Evolutionary conservation across 2,113 vertebrate genomes (phyloP), one percentile per base, ranked within the genome.

Genomic region (Rhodinocichla rosea): DNA sequence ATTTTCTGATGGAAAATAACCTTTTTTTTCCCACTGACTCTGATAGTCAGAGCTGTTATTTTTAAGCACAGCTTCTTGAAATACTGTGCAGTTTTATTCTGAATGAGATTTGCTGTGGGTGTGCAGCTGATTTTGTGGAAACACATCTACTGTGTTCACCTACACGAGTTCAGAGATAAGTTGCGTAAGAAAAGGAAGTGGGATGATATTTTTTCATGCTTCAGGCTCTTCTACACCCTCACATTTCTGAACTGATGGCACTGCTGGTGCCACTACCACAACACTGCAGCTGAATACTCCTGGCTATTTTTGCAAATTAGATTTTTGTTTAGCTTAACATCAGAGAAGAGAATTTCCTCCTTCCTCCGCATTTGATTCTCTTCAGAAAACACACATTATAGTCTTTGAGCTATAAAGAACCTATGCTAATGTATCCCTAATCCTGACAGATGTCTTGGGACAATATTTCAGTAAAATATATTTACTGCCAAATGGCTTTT

Each of bases 381-480:
- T 85, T 90, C 78, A 91, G 60, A 84, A 82, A 84, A 42, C 12
- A 22, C 7, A 16, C 35, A 86, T 69, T 62, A 45, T 19, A 65
- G 71, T 57, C 78, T 80, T 85, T 2, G 16, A 87, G 55, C 44
- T 86, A 45, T 67, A 59, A 87, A 59, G 42, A 60, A 70, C 42
- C 67, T 91, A 52, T 8, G 8, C 6, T 83, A 80, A 77, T 67
- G 15, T 65, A 55, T 65, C 63, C 86, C 55, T 92, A 89, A 70
- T 83, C 47, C 79, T 96, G 82, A 91, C 49, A 77, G 47, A 77
- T 89, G 39, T 80, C 55, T 94, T 32, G 44, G 26, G 56, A 86
- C 39, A 80, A 59, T 77, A 83, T 85, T 93, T 94, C 74, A 93
- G 64, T 86, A 47, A 94, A 86, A 91, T 75, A 49, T 37, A 90